These are phyloP conservation scores for Orthonyx spaldingii DNA, from an alignment of 2,113 vertebrate genomes.

Conservation along the genomic window DNA sequence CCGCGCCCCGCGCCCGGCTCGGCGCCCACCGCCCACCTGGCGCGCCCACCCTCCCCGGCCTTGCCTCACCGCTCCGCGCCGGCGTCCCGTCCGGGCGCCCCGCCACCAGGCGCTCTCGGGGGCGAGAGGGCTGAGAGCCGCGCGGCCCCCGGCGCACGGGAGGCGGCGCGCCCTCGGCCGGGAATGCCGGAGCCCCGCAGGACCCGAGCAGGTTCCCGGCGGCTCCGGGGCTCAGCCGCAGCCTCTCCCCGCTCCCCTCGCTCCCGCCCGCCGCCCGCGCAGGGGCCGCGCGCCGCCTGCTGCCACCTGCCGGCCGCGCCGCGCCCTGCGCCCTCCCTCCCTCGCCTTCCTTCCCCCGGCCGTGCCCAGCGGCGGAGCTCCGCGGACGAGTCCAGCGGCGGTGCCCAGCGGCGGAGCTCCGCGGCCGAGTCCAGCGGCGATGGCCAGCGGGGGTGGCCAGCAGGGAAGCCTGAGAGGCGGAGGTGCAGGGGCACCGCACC, in stretches of 20 bases:
- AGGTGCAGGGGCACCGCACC: no score
- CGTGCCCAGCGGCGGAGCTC: no score
- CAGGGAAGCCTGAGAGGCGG: no score
- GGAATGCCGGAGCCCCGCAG: not conserved
- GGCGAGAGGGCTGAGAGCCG: not conserved
- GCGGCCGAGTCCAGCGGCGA: no score
- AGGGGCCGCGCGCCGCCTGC: not conserved
- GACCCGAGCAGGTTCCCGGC: constrained; percentile 4
- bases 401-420: not conserved
- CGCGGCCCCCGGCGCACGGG: not conserved
- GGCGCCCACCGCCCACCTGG: not conserved
- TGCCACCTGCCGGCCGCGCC: constrained; percentile 60
- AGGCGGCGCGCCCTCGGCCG: not conserved
- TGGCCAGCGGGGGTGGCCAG: no score
- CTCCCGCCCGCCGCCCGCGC: constrained; percentile 10
- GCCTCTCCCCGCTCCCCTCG: not conserved
- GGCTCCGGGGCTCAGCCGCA: not conserved
- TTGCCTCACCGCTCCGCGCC: not conserved
- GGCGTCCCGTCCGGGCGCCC: not conserved
- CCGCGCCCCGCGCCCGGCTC: not conserved
- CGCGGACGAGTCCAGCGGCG: no score
- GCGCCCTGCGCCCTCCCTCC: not conserved
- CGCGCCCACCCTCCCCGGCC: not conserved
- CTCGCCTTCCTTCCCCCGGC: no score
- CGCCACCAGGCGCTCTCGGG: not conserved